Evolutionary conservation across 2,113 vertebrate genomes (phyloP), one percentile per base, ranked within the genome.

Genomic region (Tragelaphus scriptus): DNA sequence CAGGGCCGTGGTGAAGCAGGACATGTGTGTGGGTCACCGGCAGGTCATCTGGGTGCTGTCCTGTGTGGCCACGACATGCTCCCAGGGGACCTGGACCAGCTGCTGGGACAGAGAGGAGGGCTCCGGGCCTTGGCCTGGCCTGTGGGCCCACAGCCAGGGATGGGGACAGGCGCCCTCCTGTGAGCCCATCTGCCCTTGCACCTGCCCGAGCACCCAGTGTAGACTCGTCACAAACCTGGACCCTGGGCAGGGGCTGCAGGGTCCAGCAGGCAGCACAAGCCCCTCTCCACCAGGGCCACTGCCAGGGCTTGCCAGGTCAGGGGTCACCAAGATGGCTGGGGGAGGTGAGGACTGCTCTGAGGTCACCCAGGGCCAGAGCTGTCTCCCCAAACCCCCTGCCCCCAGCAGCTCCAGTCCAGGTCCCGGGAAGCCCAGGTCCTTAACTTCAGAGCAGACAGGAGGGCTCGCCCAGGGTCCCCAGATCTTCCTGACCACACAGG

Each of bases 151-250:
- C 47, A 32, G 5, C 28, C 49, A 12, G 9, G 16, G 81, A 15
- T 4, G 6, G 32, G 32, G 53, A 8, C 10, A 14, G 17, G 17
- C 7, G 0, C 53, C 81, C 81, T 56, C 81, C 32, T 26, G 32
- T 1, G 32, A 55, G 32, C 81, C 7, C 4, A 5, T 28, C 8
- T 44, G n/a, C n/a, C 49, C 5, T 12, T 8, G 0, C 51, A 23
- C 10, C 21, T 23, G 58, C 28, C 23, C 23, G 0, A 23, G 7
- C 2, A 23, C 90, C 25, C 32, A 13, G 40, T 15, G 47, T 51
- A 28, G 58, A n/a, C 51, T 3, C 1, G 0, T 7, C 12, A 16
- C 2, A 26, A 6, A 15, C 14, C 40, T 19, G 30, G 36, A 21
- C 12, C 14, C 61, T 68, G 30, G 8, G 21, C 21, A 4, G 63